Percentiles rank a stretch among this genome's conserved stretches.
Conservation (phyloP, 2,797 vertebrate genomes). For the Anas bahamensis region DNA sequence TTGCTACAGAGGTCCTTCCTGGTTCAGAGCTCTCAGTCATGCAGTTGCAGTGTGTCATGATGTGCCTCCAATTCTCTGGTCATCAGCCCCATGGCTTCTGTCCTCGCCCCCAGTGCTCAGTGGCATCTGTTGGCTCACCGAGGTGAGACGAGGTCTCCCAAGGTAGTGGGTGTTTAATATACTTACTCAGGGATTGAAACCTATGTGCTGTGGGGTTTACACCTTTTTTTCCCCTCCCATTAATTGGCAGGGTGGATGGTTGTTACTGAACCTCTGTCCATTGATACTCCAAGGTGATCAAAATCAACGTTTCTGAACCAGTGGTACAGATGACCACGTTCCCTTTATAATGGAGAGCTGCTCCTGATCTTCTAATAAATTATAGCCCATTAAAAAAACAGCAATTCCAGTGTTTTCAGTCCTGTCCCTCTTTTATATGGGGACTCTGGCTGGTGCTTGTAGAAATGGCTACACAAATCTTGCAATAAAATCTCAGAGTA, state of each 20-base stretch:
- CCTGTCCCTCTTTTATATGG: neutral
- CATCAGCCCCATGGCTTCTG: neutral
- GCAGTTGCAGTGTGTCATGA: neutral
- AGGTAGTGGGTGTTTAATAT: neutral
- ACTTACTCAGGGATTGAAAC: neutral
- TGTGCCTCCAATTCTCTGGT: neutral
- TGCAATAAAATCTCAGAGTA: neutral
- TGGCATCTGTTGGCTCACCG: neutral
- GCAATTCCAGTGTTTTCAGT: neutral
- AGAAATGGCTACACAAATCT: neutral
- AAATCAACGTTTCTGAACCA: neutral
- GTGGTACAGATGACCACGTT: neutral
- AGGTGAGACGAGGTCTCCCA: no score
- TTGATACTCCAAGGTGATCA: neutral
- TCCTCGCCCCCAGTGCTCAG: fast-evolving
- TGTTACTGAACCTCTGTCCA: neutral
- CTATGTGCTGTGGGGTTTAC: neutral
- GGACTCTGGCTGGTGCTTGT: neutral
- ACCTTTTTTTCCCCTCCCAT: neutral
- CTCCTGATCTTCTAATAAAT: neutral
- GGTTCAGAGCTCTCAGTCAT: neutral
- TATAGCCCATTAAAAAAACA: neutral
- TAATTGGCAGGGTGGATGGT: neutral
- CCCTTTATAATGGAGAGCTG: neutral
- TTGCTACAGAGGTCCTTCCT: neutral